These are phyloP conservation scores for Anarhynchus alexandrinus DNA, from an alignment of 2,113 vertebrate genomes.

Conservation along the genomic window DNA sequence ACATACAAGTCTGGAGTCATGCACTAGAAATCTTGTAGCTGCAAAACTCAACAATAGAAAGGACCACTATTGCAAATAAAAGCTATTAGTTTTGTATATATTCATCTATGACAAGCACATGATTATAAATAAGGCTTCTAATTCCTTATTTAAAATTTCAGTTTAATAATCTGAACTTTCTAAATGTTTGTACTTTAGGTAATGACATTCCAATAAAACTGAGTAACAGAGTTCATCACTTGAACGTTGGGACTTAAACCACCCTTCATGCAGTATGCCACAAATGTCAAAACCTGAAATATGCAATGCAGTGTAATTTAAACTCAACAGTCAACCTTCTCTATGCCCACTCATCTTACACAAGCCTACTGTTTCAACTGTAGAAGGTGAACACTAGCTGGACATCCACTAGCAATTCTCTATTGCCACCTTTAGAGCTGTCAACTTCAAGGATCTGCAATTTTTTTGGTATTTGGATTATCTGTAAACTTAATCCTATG, in stretches of 20 bases:
- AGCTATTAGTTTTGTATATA: not conserved
- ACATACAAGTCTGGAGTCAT: not conserved
- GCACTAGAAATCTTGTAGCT: not conserved
- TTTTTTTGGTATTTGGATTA: not conserved
- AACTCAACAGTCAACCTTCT: not conserved
- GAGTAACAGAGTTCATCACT: not conserved
- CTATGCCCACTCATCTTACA: not conserved
- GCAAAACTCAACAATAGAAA: not conserved
- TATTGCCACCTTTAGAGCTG: not conserved
- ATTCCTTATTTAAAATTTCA: not conserved
- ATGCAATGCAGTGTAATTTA: not conserved
- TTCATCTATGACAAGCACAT: not conserved
- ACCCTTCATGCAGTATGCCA: not conserved
- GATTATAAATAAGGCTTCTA: not conserved
- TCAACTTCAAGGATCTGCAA: not conserved
- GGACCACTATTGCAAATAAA: not conserved
- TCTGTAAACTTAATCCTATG: not conserved
- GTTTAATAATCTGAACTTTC: not conserved
- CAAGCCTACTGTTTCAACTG: not conserved
- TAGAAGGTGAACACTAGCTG: not conserved
- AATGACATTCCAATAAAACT: not conserved
- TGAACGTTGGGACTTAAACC: not conserved
- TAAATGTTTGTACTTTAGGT: not conserved
- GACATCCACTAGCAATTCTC: not conserved
- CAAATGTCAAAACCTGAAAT: not conserved